Evolutionary conservation across 2,113 vertebrate species (phyloP).

Genomic region (Origma solitaria): DNA sequence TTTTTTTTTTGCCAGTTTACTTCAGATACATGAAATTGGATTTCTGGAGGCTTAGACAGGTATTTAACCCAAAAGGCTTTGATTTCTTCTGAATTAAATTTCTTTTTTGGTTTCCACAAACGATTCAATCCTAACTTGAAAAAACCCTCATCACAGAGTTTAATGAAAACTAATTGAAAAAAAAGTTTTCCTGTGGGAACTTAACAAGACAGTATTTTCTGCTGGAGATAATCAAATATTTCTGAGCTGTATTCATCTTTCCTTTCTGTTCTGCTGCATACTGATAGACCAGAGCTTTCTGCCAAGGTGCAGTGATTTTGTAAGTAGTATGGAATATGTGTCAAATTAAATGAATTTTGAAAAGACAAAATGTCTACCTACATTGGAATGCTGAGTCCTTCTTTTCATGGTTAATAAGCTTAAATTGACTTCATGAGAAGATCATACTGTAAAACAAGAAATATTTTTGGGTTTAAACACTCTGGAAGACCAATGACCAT

Average conservation of each 20-base stretch:
- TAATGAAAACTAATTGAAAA: conserved; percentile 23
- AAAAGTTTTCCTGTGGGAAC: background rate
- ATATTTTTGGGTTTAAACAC: background rate
- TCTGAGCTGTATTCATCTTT: background rate
- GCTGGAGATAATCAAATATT: conserved; percentile 6
- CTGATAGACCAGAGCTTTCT: background rate
- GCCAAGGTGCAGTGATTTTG: background rate
- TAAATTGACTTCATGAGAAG: background rate
- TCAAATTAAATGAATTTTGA: background rate
- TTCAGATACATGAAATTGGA: background rate
- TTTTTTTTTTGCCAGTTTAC: background rate
- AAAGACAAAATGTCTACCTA: background rate
- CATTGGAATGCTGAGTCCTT: background rate
- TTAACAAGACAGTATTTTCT: background rate
- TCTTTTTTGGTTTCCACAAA: background rate
- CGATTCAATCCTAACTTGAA: background rate
- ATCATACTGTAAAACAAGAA: background rate
- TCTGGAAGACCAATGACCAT: background rate
- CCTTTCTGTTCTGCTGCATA: background rate
- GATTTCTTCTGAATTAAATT: background rate
- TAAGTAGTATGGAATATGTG: background rate
- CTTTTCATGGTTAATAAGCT: background rate
- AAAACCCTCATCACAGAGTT: background rate
- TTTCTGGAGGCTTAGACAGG: background rate
- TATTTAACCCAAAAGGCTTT: background rate